phyloP scores from a whole-genome alignment of 1,140 invertebrate genomes.

The Drosophila sulfurigaster region DNA sequence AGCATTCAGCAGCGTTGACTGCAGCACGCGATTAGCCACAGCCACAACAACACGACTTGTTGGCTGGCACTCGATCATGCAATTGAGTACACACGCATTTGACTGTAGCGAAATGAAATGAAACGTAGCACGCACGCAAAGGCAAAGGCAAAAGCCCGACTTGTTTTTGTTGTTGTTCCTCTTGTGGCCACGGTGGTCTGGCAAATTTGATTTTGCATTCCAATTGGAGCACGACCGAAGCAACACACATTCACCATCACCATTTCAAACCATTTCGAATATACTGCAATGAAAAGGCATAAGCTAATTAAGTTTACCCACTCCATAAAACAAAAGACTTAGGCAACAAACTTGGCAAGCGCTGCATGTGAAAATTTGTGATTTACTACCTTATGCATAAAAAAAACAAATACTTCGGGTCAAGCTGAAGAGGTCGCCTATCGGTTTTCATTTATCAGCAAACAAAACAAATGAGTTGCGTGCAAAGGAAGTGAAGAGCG shows the following conservation, averaged over 20 bases:
- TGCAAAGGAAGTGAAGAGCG: conserved; percentile 24
- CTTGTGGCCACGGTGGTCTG: conserved; percentile 68
- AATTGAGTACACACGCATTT: conserved; percentile 81
- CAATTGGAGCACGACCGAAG: conserved; percentile 78
- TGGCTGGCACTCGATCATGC: conserved; percentile 70
- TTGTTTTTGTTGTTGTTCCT: conserved; percentile 27
- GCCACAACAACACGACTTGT: conserved; percentile 17
- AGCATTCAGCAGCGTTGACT: conserved; percentile 35
- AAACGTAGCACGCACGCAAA: conserved; percentile 76
- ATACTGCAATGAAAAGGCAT: conserved; percentile 48
- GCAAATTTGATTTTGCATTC: conserved; percentile 76
- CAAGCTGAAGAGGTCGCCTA: conserved; percentile 42
- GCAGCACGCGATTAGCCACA: conserved; percentile 81
- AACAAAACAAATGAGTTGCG: conserved; percentile 74
- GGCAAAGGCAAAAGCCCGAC: not conserved
- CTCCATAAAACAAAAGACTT: conserved; percentile 39
- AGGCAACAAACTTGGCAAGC: conserved; percentile 51
- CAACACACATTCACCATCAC: conserved; percentile 60
- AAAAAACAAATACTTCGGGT: conserved; percentile 13
- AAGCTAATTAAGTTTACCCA: conserved; percentile 69
- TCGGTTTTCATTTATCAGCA: conserved; percentile 42
- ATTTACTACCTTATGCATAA: conserved; percentile 4
- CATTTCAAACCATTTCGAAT: conserved; percentile 52
- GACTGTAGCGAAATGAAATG: conserved; percentile 82
- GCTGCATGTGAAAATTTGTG: not conserved